These are phyloP conservation scores for Cheilosia scutellata DNA, from an alignment of 2,888 invertebrate species.

Conservation along the genomic window DNA sequence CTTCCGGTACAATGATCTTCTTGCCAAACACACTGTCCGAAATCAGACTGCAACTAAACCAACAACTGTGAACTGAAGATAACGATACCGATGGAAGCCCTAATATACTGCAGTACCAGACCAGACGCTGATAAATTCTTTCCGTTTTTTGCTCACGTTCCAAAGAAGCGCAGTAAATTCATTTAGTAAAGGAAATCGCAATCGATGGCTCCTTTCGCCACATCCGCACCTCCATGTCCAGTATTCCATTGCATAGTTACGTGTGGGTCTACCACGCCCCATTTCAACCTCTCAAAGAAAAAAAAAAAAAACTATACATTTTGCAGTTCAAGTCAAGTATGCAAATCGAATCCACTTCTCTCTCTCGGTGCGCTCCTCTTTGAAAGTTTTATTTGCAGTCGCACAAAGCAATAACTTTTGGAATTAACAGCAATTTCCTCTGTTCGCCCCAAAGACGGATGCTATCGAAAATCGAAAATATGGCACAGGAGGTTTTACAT, in stretches of 20 bases:
- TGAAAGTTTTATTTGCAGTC: constrained; percentile 39
- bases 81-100: constrained; percentile 8
- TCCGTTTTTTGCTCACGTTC: constrained; percentile 31
- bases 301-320: constrained; percentile 10
- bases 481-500: constrained; percentile 28
- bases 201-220: constrained; percentile 58
- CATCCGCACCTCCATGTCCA: constrained; percentile 45
- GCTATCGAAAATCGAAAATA: constrained; percentile 63
- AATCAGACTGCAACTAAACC: not conserved
- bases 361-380: not conserved
- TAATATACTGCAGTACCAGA: constrained; percentile 1
- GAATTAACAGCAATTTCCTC: constrained; percentile 58
- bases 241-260: constrained; percentile 21
- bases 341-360: constrained; percentile 46
- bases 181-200: constrained; percentile 64
- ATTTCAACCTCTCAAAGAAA: not conserved
- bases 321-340: constrained; percentile 39
- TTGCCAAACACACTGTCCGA: constrained; percentile 1
- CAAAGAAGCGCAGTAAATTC: constrained; percentile 58
- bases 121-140: constrained; percentile 14
- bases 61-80: constrained; percentile 12
- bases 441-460: constrained; percentile 36
- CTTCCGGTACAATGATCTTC: not conserved
- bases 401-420: constrained; percentile 57
- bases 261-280: constrained; percentile 1